These are phyloP conservation scores for Fregetta grallaria DNA, from an alignment of 2,113 vertebrate species.

Conservation along the genomic window DNA sequence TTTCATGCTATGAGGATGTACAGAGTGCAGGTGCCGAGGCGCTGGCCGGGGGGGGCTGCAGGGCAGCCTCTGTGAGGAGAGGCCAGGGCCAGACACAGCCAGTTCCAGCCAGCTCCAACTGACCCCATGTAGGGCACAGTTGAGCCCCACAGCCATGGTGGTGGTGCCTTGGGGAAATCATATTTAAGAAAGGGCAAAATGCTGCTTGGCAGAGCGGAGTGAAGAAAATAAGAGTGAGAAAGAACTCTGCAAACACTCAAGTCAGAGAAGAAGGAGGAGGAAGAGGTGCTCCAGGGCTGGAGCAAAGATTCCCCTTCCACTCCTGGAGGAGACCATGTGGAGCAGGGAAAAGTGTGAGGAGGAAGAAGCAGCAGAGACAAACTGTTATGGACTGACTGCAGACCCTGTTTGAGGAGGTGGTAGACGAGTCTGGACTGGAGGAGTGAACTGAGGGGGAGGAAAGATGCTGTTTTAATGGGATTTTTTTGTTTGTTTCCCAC, in stretches of 20 bases:
- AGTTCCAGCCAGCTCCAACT: accelerated
- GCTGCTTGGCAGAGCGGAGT: neutral
- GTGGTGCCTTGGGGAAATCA: accelerated
- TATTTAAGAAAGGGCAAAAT: neutral
- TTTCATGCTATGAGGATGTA: neutral
- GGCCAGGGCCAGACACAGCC: accelerated
- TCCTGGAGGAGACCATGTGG: neutral
- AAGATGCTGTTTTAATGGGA: neutral
- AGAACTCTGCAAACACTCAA: neutral
- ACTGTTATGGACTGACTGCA: neutral
- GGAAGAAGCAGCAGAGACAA: neutral
- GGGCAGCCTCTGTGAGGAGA: neutral
- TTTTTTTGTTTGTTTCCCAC: neutral
- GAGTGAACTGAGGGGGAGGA: neutral
- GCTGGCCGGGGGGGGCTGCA: accelerated
- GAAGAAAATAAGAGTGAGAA: neutral
- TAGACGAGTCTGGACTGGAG: neutral
- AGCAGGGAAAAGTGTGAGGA: neutral
- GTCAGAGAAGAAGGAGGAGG: neutral
- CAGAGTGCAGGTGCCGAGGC: accelerated
- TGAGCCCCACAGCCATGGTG: accelerated
- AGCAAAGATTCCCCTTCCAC: neutral
- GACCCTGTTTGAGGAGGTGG: neutral
- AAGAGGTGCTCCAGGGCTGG: neutral
- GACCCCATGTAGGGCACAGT: accelerated